Evolutionary conservation across 1,140 invertebrate genomes (phyloP), one percentile per base, ranked within the genome.

Genomic region (Calliopsis andreniformis): DNA sequence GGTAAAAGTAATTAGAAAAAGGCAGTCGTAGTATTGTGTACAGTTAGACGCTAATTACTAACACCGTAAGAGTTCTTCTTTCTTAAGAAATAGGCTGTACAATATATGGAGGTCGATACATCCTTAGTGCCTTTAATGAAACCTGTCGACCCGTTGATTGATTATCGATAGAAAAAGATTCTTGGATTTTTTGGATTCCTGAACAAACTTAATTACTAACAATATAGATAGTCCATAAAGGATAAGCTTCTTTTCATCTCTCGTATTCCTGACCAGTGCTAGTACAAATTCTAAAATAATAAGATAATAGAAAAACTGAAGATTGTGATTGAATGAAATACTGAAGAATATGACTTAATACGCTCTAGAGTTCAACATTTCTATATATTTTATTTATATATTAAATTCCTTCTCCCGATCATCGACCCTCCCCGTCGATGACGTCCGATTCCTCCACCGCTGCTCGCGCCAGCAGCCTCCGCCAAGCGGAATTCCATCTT

Each of bases 21-120:
- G 5, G 42, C 49, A 14, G 30, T n/a, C 20, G 43, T 16, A 25
- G 39, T 30, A 16, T 18, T 25, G 1, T 61, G 42, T 51, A 56
- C 66, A 68, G 66, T 68, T 68, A 68, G 32, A 2, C 51, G 55
- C 42, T 70, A 70, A 70, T 70, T 70, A 35, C 55, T 16, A 42
- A 3, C 43, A 59, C 30, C 10, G 68, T 59, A 49, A 70, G 2
- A 6, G 16, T 12, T 32, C 28, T n/a, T 47, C 25, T 30, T 43
- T 59, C 43, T 3, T n/a, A 45, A 28, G 51, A 32, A 59, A 32
- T 7, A 18, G 58, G 28, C n/a, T 20, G 20, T 2, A 6, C 42
- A 20, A 43, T 23, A 14, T 25, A 35, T 14, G 61, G 16, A 20
- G 0, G 28, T 30, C 6, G 0, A 18, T 20, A 49, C 47, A 47